phyloP scores from a whole-genome alignment of 2,113 vertebrate species.

The Crocuta crocuta region DNA sequence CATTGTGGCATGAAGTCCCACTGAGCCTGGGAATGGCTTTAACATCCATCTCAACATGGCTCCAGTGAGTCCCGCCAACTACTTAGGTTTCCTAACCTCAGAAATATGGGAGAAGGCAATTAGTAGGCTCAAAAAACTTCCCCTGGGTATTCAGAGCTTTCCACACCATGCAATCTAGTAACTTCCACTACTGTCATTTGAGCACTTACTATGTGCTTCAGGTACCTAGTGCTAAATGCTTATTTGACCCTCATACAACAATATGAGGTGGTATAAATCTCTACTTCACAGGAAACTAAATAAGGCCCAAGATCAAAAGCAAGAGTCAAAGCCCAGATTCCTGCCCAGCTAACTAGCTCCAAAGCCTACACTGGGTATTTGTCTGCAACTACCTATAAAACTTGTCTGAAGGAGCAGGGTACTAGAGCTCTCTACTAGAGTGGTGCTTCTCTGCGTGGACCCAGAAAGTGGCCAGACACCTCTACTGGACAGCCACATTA shows the following conservation, averaged over 20 bases:
- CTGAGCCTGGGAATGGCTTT: slow-evolving; percentile 19
- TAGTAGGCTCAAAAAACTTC: neutral
- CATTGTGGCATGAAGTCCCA: neutral
- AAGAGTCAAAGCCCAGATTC: neutral
- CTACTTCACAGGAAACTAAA: neutral
- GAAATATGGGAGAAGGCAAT: neutral
- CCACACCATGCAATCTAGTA: neutral
- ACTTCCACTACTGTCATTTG: neutral
- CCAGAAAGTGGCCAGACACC: neutral
- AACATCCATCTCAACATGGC: neutral
- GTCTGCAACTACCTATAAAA: neutral
- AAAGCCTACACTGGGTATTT: neutral
- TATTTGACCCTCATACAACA: neutral
- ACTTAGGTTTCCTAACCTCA: slow-evolving; percentile 18
- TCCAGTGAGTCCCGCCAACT: neutral
- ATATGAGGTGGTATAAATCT: neutral
- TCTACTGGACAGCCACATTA: neutral
- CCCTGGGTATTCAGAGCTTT: neutral
- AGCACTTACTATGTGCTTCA: neutral
- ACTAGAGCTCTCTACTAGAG: neutral
- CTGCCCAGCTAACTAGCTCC: neutral
- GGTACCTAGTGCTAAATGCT: neutral
- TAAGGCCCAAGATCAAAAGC: neutral
- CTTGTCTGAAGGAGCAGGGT: neutral
- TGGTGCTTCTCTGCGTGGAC: neutral